Evolutionary conservation across 1,140 invertebrate species (phyloP).

Genomic region (Caerostris darwini): DNA sequence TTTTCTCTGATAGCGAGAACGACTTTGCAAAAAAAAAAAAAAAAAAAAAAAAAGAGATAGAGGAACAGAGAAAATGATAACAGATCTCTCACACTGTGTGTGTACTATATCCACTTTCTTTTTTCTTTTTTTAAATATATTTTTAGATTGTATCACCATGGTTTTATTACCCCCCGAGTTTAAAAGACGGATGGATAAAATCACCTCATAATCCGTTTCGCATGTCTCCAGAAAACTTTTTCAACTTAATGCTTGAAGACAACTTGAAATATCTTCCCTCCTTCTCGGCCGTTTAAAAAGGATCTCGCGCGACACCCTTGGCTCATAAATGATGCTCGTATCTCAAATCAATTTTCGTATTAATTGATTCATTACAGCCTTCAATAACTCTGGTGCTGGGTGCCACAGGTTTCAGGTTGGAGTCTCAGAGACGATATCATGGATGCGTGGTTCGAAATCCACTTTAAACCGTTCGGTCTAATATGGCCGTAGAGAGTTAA

Average conservation of each 20-base stretch:
- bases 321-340: no score
- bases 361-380: no score
- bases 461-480: no score
- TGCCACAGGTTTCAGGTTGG: no score
- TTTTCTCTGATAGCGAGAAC: constrained; percentile 33
- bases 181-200: constrained; percentile 25
- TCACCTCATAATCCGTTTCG: background rate
- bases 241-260: background rate
- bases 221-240: background rate
- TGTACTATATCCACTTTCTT: background rate
- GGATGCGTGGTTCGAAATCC: no score
- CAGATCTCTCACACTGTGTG: background rate
- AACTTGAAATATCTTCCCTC: constrained; percentile 41
- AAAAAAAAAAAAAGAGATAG: background rate
- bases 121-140: background rate
- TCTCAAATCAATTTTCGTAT: no score
- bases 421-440: no score
- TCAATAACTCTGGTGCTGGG: no score
- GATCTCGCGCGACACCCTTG: background rate
- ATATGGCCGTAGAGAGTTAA: no score
- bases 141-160: constrained; percentile 36
- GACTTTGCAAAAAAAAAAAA: background rate
- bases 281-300: constrained; percentile 37
- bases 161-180: constrained; percentile 43
- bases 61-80: background rate